Evolutionary conservation across 2,888 invertebrate species (phyloP), one percentile per base, ranked within the genome.

Genomic region (Lapara coniferarum): DNA sequence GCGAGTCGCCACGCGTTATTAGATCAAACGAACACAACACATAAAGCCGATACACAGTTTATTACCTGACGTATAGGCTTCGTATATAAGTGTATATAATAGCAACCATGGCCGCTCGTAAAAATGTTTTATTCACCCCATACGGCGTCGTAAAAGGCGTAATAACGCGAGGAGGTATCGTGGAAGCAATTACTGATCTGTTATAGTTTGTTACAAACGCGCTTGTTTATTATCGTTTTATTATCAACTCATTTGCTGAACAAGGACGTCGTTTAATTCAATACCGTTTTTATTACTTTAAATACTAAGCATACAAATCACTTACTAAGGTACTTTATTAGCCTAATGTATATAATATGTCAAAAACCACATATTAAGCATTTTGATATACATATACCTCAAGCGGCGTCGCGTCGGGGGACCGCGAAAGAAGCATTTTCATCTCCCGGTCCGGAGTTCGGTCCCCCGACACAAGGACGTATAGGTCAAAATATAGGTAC

Each of bases 81-180:
- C 67, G 66, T 81, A 78, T 75, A 78, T 74, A 78, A 80, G 85
- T 81, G 81, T 87, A 87, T 85, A 86, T 89, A 88, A 92, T 91
- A 89, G 89, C 87, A 89, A 84, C 89, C 91, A 92, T 92, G 92
- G 92, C 89, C 91, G 92, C 85, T 92, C 93, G 93, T 93, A 93
- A 93, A 93, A 92, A 93, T 93, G 93, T 92, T 93, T 93, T 93
- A 93, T 93, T 92, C 92, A 89, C 92, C 93, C 93, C 92, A 92
- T 93, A 92, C 93, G 92, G 91, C 90, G 89, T 93, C 93, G 93
- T 93, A 92, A 93, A 93, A 92, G 92, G 89, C 90, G 93, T 93
- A 93, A 93, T 93, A 93, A 93, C 92, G 92, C 89, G 89, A 90
- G 92, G 86, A 93, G 93, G 93, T 90, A 93, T 92, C 92, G 93